Conservation (phyloP, 2,797 vertebrate genomes). For the Danio jaintianensis region DNA sequence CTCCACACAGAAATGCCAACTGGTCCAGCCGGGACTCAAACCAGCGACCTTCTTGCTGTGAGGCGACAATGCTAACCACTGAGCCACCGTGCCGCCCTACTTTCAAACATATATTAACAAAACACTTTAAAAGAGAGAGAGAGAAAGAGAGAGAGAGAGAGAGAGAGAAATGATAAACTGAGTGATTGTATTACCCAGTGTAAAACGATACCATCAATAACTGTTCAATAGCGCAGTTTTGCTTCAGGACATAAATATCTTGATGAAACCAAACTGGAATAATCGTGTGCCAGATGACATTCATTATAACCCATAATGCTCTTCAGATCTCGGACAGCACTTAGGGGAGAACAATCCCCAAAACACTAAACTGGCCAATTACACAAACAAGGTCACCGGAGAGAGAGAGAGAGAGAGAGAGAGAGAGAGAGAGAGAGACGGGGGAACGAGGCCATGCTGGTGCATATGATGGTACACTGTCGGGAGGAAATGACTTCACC, state of each 20-base stretch:
- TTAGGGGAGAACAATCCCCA: constrained; percentile 56
- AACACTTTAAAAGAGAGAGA: too few species aligned
- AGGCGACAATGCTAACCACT: too few species aligned
- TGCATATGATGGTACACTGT: constrained; percentile 38
- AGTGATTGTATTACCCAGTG: constrained; percentile 34
- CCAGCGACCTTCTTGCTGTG: too few species aligned
- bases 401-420: background rate
- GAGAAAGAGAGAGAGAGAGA: constrained; percentile 14
- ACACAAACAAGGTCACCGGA: constrained; percentile 33
- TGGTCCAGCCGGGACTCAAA: too few species aligned
- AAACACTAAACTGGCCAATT: constrained; percentile 51
- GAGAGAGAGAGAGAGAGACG: background rate
- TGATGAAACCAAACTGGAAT: constrained; percentile 36
- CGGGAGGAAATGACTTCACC: constrained; percentile 56
- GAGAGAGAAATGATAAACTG: constrained; percentile 34
- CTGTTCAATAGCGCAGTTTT: constrained; percentile 37
- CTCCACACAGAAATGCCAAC: too few species aligned
- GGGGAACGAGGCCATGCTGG: constrained; percentile 14
- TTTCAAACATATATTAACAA: too few species aligned
- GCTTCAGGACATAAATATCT: constrained; percentile 38
- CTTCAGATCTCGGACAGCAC: constrained; percentile 38
- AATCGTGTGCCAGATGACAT: constrained; percentile 31
- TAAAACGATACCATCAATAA: constrained; percentile 39
- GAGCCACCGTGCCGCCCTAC: too few species aligned
- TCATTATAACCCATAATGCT: constrained; percentile 45